A percentile compares a stretch with the other conserved stretches of the same genome.
phyloP scores from a whole-genome alignment of 2,797 vertebrate genomes.

The Psittacula echo region DNA sequence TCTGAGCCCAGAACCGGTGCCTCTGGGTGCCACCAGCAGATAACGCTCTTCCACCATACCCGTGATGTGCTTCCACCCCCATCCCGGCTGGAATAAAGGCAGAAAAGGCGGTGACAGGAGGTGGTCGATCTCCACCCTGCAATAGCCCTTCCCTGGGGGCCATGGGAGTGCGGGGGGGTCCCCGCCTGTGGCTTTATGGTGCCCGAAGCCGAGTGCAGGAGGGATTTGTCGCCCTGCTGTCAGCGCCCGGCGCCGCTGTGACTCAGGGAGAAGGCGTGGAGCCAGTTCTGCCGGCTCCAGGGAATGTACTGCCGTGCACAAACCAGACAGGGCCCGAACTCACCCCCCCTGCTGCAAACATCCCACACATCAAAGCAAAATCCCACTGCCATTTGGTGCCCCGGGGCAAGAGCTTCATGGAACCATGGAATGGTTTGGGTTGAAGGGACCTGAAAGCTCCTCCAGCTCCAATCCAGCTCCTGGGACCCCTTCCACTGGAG shows the following conservation, averaged over 20 bases:
- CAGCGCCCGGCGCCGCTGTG: background rate
- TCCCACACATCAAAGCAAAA: background rate
- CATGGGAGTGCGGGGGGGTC: accelerated
- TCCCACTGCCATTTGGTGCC: background rate
- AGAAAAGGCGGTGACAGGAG: background rate
- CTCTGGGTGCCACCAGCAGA: accelerated
- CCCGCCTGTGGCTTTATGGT: accelerated
- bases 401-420: background rate
- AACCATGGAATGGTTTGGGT: background rate
- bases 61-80: accelerated
- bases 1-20: background rate
- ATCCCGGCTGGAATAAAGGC: background rate
- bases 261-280: background rate
- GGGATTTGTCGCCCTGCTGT: accelerated
- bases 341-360: background rate
- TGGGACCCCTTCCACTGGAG: too few relatives aligned
- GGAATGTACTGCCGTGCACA: accelerated
- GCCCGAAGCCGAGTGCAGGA: accelerated
- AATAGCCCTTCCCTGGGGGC: background rate
- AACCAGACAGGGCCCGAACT: background rate
- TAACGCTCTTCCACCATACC: background rate
- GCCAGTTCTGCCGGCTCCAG: background rate
- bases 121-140: background rate
- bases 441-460: background rate
- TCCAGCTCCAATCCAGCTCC: too few relatives aligned